Base-by-base conservation (phyloP, 1,140 invertebrate species). In the Drosophila tani region DNA sequence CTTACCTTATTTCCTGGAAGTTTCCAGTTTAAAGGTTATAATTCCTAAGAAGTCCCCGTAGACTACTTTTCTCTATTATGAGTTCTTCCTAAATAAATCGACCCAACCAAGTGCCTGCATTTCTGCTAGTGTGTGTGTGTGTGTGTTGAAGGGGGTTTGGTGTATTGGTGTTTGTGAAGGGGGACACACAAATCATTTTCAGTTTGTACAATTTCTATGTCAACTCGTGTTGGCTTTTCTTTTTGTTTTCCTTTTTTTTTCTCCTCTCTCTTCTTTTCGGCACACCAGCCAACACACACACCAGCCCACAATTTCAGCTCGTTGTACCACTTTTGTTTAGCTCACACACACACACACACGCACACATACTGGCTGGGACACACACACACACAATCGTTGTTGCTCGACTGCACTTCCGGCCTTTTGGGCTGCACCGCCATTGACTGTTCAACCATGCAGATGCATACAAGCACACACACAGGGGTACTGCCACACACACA, bases 151-250 rank as follows among this genome's bases (percentile, higher is more conserved):
- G 21, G 21, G 21, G 21, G 21, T 3, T 24, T 32, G 27, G 9
- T 53, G 29, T 38, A 53, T 40, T 29, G 58, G 35, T 55, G 65
- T 64, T 32, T 47, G 46, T 58, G 24, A 58, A 27, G 38, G 58
- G 27, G 47, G 27, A 53, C 62, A 65, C 83, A 87, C 84, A 83
- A 87, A 87, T 87, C 83, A 87, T 87, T 87, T 87, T 87, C 80
- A 87, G 83, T 87, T 87, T 87, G 83, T 87, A 79, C 83, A 87
- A 87, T 87, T 87, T 88, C 74, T 83, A 80, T 87, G 83, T 88
- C 83, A 86, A 79, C 75, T 85, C 64, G 65, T 66, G 59, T 74
- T 71, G 66, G 66, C 63, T 58, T 66, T 65, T 69, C 24, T 69
- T 59, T 38, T 64, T 66, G 4, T 21, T 7, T 55, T 21, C 15